Base-by-base conservation (phyloP, 2,888 invertebrate species). In the Choristoneura rosaceana region DNA sequence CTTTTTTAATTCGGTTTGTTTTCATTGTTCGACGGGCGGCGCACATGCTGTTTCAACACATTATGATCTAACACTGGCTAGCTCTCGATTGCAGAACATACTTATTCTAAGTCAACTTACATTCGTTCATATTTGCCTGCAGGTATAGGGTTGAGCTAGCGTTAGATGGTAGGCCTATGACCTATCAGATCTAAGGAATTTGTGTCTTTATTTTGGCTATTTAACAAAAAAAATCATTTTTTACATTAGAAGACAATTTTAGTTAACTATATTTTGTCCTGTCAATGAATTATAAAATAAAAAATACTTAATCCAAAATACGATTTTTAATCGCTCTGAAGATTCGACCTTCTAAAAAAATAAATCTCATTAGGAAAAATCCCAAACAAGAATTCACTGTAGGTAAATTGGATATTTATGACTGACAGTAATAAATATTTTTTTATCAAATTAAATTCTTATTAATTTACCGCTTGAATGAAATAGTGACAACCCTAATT, bases 51-150 rank as follows among this genome's bases (percentile, higher is more conserved):
- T 93, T 93, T 93, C 92, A 90, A 90, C 94, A 94, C 93, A 93
- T 92, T 92, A 93, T 94, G 94, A 94, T 93, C 94, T 94, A 94
- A 94, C 94, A 94, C 94, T 94, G 94, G 89, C 92, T 84, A 90
- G 87, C 87, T 89, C 90, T 90, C 92, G 92, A 93, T 94, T 92
- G 93, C 92, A 91, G 94, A 92, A 94, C 94, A 93, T 90, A 94
- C 94, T 93, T 94, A 94, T 94, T 94, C 94, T 94, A 94, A 94
- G 93, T 94, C 94, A 93, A 93, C 93, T 94, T 91, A 94, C 94
- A 94, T 93, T 94, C 94, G 94, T 94, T 94, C 94, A 94, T 94
- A 94, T 94, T 94, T 93, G 94, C 94, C 93, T 94, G 93, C 90
- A 88, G 92, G 85, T 90, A 79, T 94, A 94, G 94, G 94, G 94